Evolutionary conservation across 2,888 invertebrate species (phyloP).

Genomic region (Euzophera pinguis): DNA sequence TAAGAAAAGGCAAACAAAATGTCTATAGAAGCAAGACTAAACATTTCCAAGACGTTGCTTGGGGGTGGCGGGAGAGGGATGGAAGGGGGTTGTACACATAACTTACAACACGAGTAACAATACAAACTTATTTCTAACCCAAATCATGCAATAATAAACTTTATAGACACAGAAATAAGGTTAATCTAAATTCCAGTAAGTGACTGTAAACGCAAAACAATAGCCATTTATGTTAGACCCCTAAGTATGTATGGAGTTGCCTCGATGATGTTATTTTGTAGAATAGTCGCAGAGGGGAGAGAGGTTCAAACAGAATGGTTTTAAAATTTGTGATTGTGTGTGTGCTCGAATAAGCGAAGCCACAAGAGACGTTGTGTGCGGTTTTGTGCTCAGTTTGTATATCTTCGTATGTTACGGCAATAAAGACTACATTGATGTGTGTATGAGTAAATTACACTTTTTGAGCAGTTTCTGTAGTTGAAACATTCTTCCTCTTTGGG

Average conservation of each 20-base stretch:
- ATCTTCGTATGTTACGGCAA: slow-evolving; percentile 1
- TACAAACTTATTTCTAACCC: background rate
- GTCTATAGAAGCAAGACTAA: slow-evolving; percentile 65
- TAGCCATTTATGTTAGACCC: slow-evolving; percentile 13
- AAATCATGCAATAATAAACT: background rate
- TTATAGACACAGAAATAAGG: background rate
- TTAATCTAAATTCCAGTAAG: background rate
- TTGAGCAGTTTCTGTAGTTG: no score
- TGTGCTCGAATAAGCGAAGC: slow-evolving; percentile 1
- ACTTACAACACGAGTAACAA: slow-evolving; percentile 10
- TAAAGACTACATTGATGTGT: background rate
- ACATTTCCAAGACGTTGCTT: slow-evolving; percentile 15
- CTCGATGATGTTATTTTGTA: background rate
- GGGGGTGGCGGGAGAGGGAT: slow-evolving; percentile 8
- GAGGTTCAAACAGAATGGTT: background rate
- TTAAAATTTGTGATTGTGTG: slow-evolving; percentile 1
- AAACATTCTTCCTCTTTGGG: no score
- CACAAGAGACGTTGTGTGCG: background rate
- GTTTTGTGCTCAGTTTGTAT: slow-evolving; percentile 4
- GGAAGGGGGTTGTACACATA: background rate
- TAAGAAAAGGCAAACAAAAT: slow-evolving; percentile 71
- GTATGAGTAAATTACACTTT: background rate
- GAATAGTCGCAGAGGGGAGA: background rate
- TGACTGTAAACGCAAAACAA: background rate
- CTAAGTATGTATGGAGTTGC: slow-evolving; percentile 1